These are phyloP conservation scores for Drepanosiphum platanoidis DNA, from an alignment of 2,888 invertebrate genomes.

Conservation along the genomic window DNA sequence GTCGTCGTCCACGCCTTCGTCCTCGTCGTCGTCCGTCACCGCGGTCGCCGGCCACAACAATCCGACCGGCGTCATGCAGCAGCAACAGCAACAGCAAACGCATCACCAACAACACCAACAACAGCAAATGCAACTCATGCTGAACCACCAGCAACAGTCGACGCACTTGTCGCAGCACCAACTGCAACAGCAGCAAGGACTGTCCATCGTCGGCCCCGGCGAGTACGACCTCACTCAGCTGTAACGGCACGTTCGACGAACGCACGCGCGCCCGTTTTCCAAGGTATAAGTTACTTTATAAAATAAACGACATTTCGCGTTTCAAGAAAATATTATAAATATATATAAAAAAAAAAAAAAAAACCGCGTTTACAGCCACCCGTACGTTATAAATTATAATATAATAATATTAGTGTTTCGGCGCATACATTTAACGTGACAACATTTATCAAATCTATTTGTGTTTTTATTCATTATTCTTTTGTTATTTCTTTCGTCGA, in stretches of 20 bases:
- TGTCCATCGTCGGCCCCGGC: constrained; percentile 49
- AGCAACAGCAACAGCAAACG: neutral
- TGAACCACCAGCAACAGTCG: constrained; percentile 53
- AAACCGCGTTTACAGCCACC: neutral
- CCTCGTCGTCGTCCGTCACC: constrained; percentile 41
- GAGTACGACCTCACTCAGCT: constrained; percentile 61
- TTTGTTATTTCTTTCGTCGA: neutral
- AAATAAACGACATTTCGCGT: neutral
- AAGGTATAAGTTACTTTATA: constrained; percentile 60
- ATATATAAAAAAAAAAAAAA: neutral
- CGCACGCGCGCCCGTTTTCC: constrained; percentile 39
- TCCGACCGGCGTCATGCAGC: constrained; percentile 35
- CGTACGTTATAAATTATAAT: neutral
- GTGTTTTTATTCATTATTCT: neutral
- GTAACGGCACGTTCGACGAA: constrained; percentile 58
- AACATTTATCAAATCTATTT: neutral
- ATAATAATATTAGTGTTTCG: neutral
- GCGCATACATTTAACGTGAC: too few species aligned
- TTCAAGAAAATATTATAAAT: too few species aligned
- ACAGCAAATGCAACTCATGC: constrained; percentile 56
- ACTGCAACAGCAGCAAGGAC: constrained; percentile 48
- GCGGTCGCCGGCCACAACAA: constrained; percentile 36
- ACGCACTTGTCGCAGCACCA: constrained; percentile 49
- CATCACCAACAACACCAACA: constrained; percentile 42
- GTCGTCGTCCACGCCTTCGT: constrained; percentile 44